phyloP scores from a whole-genome alignment of 2,113 vertebrate genomes.

The Octodon degus region DNA sequence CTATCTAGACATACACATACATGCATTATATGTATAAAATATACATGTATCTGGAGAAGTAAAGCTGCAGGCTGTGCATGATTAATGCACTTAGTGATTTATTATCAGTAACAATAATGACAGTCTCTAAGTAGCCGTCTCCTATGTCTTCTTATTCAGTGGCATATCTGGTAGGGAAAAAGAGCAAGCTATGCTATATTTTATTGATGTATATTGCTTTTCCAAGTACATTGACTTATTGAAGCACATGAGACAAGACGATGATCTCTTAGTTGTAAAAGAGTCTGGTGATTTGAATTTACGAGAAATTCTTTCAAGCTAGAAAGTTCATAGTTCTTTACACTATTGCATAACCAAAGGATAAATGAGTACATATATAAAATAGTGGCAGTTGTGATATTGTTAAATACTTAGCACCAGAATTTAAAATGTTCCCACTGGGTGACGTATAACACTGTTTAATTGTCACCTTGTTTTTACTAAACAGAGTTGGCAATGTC shows the following conservation, averaged over 20 bases:
- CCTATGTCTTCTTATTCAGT: background rate
- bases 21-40: background rate
- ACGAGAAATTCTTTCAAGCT: background rate
- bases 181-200: background rate
- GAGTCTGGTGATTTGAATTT: conserved; percentile 43
- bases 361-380: conserved; percentile 3
- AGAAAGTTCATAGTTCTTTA: background rate
- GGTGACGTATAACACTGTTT: background rate
- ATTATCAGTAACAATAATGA: conserved; percentile 13
- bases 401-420: conserved; percentile 21
- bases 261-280: conserved; percentile 13
- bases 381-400: background rate
- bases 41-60: background rate
- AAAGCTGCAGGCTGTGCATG: background rate
- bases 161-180: conserved; percentile 8
- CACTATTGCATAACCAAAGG: background rate
- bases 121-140: background rate
- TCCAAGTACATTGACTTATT: conserved; percentile 42
- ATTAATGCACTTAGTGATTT: background rate
- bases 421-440: background rate
- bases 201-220: conserved; percentile 10
- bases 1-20: background rate
- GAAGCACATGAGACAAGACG: conserved; percentile 16
- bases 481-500: background rate
- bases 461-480: conserved; percentile 51